Conservation (phyloP, 2,113 vertebrate genomes). For the Xerus inauris region DNA sequence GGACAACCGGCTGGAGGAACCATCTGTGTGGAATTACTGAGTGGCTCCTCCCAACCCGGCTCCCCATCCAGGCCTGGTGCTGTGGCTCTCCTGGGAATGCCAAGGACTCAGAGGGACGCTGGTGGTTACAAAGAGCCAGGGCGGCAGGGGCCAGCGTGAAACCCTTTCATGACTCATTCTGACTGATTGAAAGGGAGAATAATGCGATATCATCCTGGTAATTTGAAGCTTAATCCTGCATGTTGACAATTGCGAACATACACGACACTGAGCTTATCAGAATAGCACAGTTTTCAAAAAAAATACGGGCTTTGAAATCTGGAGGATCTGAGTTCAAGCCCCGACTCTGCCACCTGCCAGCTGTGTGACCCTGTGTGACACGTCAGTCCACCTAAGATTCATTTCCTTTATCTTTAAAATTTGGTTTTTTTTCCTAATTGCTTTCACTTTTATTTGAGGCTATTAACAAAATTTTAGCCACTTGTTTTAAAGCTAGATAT, state of each 20-base stretch:
- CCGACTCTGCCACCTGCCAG: neutral
- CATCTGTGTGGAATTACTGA: conserved; percentile 35
- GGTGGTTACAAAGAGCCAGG: conserved; percentile 2
- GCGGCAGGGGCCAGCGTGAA: conserved; percentile 28
- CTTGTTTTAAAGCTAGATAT: too few species aligned
- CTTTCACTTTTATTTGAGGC: too few species aligned
- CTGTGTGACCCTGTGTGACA: neutral
- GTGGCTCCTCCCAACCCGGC: neutral
- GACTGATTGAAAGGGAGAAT: conserved; percentile 48
- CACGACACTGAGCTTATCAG: neutral
- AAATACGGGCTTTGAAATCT: neutral
- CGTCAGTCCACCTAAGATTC: neutral
- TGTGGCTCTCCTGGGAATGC: conserved; percentile 31
- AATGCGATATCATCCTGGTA: neutral
- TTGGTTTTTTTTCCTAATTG: neutral
- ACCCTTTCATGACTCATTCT: conserved; percentile 60
- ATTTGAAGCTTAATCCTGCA: conserved; percentile 7
- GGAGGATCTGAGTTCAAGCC: neutral
- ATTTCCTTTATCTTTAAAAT: conserved; percentile 14
- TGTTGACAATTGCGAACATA: neutral
- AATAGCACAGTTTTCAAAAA: conserved; percentile 6
- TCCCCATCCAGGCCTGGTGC: neutral
- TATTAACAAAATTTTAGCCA: too few species aligned
- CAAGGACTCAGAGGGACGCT: conserved; percentile 12
- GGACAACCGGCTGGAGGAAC: conserved; percentile 17